Evolutionary conservation across 2,797 vertebrate genomes (phyloP).

Genomic region (Rhinichthys osculus): DNA sequence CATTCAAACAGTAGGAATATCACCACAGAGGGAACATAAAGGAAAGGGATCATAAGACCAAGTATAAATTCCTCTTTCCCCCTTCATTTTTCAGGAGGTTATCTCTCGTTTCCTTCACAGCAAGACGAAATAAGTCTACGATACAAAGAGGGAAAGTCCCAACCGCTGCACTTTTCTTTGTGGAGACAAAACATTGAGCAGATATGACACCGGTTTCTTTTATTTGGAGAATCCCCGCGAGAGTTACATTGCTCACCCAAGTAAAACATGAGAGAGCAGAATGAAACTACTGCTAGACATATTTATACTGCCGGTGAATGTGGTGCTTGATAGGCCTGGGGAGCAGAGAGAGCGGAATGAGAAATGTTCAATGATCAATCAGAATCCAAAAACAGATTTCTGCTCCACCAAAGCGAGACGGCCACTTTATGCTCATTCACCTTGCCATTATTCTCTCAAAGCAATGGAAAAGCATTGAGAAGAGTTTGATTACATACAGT

Average conservation of each 20-base stretch:
- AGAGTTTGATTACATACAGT: slow-evolving; percentile 17
- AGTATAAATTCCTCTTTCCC: slow-evolving; percentile 11
- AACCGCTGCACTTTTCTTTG: slow-evolving; percentile 34
- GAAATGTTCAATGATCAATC: slow-evolving; percentile 73
- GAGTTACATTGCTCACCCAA: slow-evolving; percentile 36
- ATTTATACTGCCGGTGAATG: slow-evolving; percentile 33
- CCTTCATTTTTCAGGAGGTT: slow-evolving; percentile 18
- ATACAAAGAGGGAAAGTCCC: slow-evolving; percentile 27
- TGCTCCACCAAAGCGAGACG: slow-evolving; percentile 88
- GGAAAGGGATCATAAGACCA: background rate
- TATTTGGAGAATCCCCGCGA: slow-evolving; percentile 32
- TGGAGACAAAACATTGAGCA: slow-evolving; percentile 46
- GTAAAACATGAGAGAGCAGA: slow-evolving; percentile 45
- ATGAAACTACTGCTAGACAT: slow-evolving; percentile 21
- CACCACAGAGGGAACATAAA: slow-evolving; percentile 28
- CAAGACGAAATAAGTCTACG: slow-evolving; percentile 18
- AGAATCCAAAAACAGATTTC: slow-evolving; percentile 85
- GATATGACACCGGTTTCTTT: slow-evolving; percentile 39
- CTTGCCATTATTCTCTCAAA: slow-evolving; percentile 16
- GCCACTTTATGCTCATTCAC: slow-evolving; percentile 64
- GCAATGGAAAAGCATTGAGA: background rate
- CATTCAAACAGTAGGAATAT: slow-evolving; percentile 21
- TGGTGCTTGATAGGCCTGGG: slow-evolving; percentile 29
- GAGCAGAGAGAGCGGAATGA: slow-evolving; percentile 16
- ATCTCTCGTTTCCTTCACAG: slow-evolving; percentile 25